Evolutionary conservation across 2,113 vertebrate genomes (phyloP), one percentile per base, ranked within the genome.

Genomic region (Sinosuthora webbiana): DNA sequence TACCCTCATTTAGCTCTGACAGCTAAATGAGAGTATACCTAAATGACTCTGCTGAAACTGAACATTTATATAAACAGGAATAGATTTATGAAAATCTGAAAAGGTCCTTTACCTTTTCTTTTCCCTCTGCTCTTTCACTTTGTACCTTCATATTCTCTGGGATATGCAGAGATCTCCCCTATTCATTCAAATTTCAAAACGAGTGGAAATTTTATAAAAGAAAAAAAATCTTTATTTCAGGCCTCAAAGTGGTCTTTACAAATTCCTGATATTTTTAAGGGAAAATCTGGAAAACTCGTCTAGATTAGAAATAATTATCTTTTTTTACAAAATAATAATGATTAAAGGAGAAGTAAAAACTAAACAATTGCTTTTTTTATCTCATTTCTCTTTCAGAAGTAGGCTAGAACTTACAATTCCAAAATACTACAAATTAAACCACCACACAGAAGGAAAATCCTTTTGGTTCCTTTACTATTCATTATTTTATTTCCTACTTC

Each of bases 11-110:
- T n/a, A n/a, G 37, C 2, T 86, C 24, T 83, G 60, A 74, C 52
- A 93, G 24, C 17, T 83, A 83, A 75, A 90, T 89, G 33, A 87
- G 14, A 7, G 13, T 62, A 68, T n/a, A 82, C 47, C 42, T 56
- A 95, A 96, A 93, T 94, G 80, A 68, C 37, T 87, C 28, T 69
- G 35, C 25, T 17, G 20, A 96, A 95, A 87, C 10, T 23, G 37
- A 79, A 47, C 25, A 21, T 47, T 79, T 83, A 44, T 53, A 74
- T 85, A 63, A 94, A 67, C 22, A 75, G 35, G 10, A 90, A 86
- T 16, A 73, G n/a, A 73, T 45, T 62, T 33, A 70, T 24, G 11
- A 76, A 75, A 77, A 62, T 31, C n/a, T 65, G 25, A 18, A 76
- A 69, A 45, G 0, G 2, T 56, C n/a, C 39, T 60, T 69, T 45